A percentile compares a stretch with the other conserved stretches of the same genome.
phyloP scores from a whole-genome alignment of 2,888 invertebrate genomes.

The Epirrhoe tristata region DNA sequence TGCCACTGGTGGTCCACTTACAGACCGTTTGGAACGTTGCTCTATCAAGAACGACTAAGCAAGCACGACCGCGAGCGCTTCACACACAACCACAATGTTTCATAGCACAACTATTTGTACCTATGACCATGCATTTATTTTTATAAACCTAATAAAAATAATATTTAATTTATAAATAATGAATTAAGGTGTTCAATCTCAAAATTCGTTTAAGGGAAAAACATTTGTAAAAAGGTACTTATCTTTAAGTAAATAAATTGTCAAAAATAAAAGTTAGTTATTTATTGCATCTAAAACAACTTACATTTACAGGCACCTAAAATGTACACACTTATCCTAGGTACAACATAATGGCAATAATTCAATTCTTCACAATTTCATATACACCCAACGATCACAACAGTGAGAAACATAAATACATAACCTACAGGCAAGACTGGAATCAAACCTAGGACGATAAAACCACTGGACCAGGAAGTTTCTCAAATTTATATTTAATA shows the following conservation, averaged over 20 bases:
- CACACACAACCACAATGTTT: too few species aligned
- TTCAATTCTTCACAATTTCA: slow-evolving; percentile 67
- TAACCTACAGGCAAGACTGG: slow-evolving; percentile 72
- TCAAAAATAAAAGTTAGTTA: slow-evolving; percentile 61
- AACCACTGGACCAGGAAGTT: slow-evolving; percentile 17
- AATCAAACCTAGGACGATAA: slow-evolving; percentile 29
- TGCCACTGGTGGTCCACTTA: too few species aligned
- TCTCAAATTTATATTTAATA: neutral
- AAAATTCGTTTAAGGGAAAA: too few species aligned
- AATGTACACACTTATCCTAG: slow-evolving; percentile 83
- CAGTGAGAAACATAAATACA: slow-evolving; percentile 74
- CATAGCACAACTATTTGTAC: too few species aligned
- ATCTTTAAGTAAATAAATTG: slow-evolving; percentile 32
- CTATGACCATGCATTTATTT: too few species aligned
- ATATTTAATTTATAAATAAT: too few species aligned
- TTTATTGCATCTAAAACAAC: slow-evolving; percentile 76
- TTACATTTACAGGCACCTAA: slow-evolving; percentile 81
- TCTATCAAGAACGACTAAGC: too few species aligned
- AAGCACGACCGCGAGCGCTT: too few species aligned
- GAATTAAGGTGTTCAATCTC: too few species aligned
- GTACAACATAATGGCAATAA: slow-evolving; percentile 83
- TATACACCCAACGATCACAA: slow-evolving; percentile 66
- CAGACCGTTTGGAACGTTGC: too few species aligned
- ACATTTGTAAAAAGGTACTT: too few species aligned
- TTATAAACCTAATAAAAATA: too few species aligned